Percentiles rank a stretch among this genome's conserved stretches.
Evolutionary conservation across 2,797 vertebrate genomes (phyloP).

Genomic region (Chiloscyllium punctatum): DNA sequence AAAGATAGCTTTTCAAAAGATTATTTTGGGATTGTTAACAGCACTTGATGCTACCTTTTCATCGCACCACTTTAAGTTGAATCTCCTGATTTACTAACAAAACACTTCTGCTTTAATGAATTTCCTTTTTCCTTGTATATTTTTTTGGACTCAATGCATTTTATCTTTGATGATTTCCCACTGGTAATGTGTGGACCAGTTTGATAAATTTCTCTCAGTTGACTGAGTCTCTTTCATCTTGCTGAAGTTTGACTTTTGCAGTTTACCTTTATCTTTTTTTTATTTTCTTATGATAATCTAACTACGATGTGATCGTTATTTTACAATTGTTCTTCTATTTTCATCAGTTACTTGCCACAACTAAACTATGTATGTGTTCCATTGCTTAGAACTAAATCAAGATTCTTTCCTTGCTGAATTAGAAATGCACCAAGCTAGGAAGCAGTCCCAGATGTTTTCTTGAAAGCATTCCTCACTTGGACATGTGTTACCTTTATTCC

Average conservation of each 20-base stretch:
- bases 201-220: neutral
- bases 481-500: neutral
- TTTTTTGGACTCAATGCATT: neutral
- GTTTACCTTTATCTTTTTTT: neutral
- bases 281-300: neutral
- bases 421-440: neutral
- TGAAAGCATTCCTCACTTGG: neutral
- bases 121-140: neutral
- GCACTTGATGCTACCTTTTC: neutral
- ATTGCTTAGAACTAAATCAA: neutral
- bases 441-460: neutral
- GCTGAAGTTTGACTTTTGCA: neutral
- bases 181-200: neutral
- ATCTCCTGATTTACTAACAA: neutral
- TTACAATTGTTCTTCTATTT: neutral
- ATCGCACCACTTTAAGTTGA: neutral
- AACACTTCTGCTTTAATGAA: neutral
- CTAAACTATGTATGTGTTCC: neutral
- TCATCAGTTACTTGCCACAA: neutral
- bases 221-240: neutral
- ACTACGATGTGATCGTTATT: neutral
- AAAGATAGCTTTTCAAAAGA: neutral
- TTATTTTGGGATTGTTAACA: neutral
- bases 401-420: conserved; percentile 1
- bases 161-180: neutral